A percentile compares a stretch with the other conserved stretches of the same genome.
These are phyloP conservation scores for zebrafish (Danio rerio) DNA, from an alignment of 2,113 vertebrate genomes.

Conservation along the genomic window GRCz12tu NC_133182.1:50542501-50543000, in stretches of 20 bases:
- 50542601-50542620: conserved; percentile 23
- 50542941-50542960: not conserved
- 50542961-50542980: too few relatives aligned
- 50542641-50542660: conserved; percentile 24
- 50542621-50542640: conserved; percentile 44
- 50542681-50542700: conserved; percentile 50
- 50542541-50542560: too few relatives aligned
- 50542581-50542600: conserved; percentile 1
- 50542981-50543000: too few relatives aligned
- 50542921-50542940: conserved; percentile 84
- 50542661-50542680: conserved; percentile 53
- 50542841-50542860: conserved; percentile 77
- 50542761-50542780: not conserved
- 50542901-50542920: conserved; percentile 81
- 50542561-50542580: not conserved
- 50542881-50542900: conserved; percentile 22
- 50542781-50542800: not conserved
- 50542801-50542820: not conserved
- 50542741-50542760: conserved; percentile 29
- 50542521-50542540: too few relatives aligned
- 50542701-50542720: conserved; percentile 36
- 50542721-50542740: conserved; percentile 49
- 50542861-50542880: conserved; percentile 77
- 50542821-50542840: not conserved
- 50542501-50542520: too few relatives aligned